Percentiles rank a stretch among this genome's conserved stretches.
Conservation (phyloP, 2,797 vertebrate species). For the Gadopsis marmoratus region DNA sequence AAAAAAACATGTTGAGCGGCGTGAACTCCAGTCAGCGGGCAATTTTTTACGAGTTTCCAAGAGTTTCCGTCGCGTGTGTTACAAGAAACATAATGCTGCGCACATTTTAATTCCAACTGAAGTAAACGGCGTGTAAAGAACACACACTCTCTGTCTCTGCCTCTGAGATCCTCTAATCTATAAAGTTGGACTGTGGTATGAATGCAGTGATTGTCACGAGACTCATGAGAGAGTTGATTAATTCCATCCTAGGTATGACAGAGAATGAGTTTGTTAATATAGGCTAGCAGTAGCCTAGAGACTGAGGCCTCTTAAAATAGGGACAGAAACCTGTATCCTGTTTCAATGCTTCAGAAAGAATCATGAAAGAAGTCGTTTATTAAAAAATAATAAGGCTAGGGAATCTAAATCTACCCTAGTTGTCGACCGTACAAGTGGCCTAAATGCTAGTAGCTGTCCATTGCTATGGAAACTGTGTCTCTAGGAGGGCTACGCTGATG, state of each 20-base stretch:
- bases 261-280: not conserved
- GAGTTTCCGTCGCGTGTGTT: not conserved
- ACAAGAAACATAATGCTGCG: not conserved
- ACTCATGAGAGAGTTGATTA: slow-evolving; percentile 36
- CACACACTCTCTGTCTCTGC: not conserved
- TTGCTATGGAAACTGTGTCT: slow-evolving; percentile 19
- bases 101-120: not conserved
- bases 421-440: not conserved
- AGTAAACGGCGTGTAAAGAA: not conserved
- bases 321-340: no score
- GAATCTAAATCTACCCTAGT: not conserved
- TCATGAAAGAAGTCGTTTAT: not conserved
- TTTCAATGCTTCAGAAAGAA: not conserved
- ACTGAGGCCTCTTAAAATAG: not conserved
- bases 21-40: not conserved
- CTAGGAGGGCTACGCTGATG: no score
- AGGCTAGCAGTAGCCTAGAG: not conserved
- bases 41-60: not conserved
- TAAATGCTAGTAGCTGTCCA: no score
- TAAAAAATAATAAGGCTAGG: not conserved
- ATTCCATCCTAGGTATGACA: not conserved
- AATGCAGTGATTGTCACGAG: not conserved
- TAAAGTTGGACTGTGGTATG: not conserved
- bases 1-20: not conserved
- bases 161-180: not conserved